Evolutionary conservation across 64 coral and sea anemone species (phyloP).

Genomic region (Actinia tenebrosa): DNA sequence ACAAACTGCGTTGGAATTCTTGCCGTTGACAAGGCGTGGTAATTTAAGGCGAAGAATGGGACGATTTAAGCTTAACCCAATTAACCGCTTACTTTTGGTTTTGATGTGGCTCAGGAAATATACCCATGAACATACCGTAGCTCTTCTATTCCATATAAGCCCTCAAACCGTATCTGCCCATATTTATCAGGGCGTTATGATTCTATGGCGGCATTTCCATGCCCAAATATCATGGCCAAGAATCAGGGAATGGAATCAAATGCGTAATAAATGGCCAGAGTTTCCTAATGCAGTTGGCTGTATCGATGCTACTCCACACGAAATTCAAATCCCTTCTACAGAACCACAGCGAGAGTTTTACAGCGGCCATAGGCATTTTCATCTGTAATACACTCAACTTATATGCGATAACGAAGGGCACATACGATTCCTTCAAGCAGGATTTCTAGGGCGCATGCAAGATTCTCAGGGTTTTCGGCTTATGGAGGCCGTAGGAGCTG

Average conservation of each 20-base stretch:
- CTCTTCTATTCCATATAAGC: neutral
- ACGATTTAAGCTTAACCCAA: neutral
- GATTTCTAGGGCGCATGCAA: conserved; percentile 24
- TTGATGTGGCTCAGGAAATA: conserved; percentile 13
- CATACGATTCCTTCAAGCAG: conserved; percentile 30
- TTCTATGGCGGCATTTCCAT: neutral
- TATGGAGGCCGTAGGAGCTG: conserved; percentile 3
- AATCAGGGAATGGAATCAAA: conserved; percentile 5
- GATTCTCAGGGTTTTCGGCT: neutral
- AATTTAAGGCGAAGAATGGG: neutral
- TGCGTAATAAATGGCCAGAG: neutral
- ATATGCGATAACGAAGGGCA: conserved; percentile 29
- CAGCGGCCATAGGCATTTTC: conserved; percentile 8
- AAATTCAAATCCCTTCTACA: conserved; percentile 12
- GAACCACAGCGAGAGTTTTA: conserved; percentile 17
- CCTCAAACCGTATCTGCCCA: neutral
- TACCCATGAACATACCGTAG: neutral
- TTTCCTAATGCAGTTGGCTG: conserved; percentile 23
- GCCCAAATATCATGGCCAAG: too few species aligned
- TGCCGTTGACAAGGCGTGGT: neutral
- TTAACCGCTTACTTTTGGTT: neutral
- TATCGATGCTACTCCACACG: conserved; percentile 9
- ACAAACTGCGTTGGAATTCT: neutral
- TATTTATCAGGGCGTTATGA: neutral
- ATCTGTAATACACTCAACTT: neutral